phyloP scores from a whole-genome alignment of 1,140 invertebrate species.

The Patella vulgata region DNA sequence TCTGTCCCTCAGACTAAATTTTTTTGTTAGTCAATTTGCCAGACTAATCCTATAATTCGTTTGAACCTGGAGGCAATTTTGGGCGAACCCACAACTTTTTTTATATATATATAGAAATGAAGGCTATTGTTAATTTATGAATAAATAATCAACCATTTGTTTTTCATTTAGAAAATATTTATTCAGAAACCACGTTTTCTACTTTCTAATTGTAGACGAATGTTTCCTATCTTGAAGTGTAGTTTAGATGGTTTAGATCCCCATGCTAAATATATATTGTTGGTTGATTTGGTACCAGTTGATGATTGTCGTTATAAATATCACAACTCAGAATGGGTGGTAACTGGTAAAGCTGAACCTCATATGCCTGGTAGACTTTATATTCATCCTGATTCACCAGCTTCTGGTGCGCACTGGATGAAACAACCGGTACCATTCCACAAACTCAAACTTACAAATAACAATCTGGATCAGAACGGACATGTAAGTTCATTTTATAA shows the following conservation, averaged over 20 bases:
- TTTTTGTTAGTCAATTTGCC: too few species aligned
- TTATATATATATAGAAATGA: too few species aligned
- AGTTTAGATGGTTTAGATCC: slow-evolving; percentile 74
- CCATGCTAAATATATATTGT: slow-evolving; percentile 79
- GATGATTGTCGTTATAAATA: slow-evolving; percentile 66
- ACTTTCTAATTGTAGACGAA: slow-evolving; percentile 67
- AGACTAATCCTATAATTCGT: too few species aligned
- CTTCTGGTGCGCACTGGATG: slow-evolving; percentile 97
- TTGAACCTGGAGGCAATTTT: too few species aligned
- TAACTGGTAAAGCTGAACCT: slow-evolving; percentile 74
- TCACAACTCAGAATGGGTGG: slow-evolving; percentile 66
- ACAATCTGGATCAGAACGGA: slow-evolving; percentile 68
- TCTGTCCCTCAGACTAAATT: too few species aligned
- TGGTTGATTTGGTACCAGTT: slow-evolving; percentile 78
- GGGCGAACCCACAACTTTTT: too few species aligned
- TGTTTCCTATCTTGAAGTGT: slow-evolving; percentile 65
- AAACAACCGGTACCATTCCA: slow-evolving; percentile 93
- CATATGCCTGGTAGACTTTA: slow-evolving; percentile 85
- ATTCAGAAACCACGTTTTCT: too few species aligned
- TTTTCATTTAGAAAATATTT: too few species aligned
- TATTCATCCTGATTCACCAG: slow-evolving; percentile 94
- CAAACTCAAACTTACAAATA: slow-evolving; percentile 96
- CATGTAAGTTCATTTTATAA: slow-evolving; percentile 52
- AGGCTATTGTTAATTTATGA: too few species aligned
- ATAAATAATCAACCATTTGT: too few species aligned